These are phyloP conservation scores for Linnaemya tessellans DNA, from an alignment of 2,888 invertebrate species.

Conservation along the genomic window DNA sequence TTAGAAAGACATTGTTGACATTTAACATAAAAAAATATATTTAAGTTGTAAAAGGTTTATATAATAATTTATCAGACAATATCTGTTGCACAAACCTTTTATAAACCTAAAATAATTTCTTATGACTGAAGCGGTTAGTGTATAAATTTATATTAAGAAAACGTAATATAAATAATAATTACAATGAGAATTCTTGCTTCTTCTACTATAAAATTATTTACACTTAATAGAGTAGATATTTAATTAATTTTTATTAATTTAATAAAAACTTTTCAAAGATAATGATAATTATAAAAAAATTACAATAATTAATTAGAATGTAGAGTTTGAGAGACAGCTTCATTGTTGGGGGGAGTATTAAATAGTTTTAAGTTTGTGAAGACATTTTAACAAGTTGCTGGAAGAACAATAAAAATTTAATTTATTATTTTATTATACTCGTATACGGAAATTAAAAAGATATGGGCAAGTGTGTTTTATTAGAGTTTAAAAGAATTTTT, in stretches of 20 bases:
- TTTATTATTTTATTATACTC: neutral
- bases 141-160: constrained; percentile 69
- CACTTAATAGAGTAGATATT: constrained; percentile 21
- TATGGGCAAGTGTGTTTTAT: constrained; percentile 25
- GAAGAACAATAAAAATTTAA: constrained; percentile 1
- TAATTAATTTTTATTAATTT: constrained; percentile 70
- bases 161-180: constrained; percentile 72
- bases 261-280: constrained; percentile 61
- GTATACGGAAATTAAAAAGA: neutral
- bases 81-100: neutral
- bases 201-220: constrained; percentile 41
- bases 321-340: constrained; percentile 19
- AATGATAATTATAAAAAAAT: neutral
- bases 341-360: neutral
- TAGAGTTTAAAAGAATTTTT: constrained; percentile 16
- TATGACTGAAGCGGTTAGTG: neutral
- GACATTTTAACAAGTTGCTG: neutral
- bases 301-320: neutral
- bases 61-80: too few relatives aligned
- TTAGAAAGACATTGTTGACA: constrained; percentile 39
- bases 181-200: constrained; percentile 46
- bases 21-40: neutral
- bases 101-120: neutral
- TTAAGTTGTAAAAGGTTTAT: neutral
- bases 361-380: constrained; percentile 13